phyloP scores from a whole-genome alignment of 2,113 vertebrate species.

The Pygoscelis antarcticus region DNA sequence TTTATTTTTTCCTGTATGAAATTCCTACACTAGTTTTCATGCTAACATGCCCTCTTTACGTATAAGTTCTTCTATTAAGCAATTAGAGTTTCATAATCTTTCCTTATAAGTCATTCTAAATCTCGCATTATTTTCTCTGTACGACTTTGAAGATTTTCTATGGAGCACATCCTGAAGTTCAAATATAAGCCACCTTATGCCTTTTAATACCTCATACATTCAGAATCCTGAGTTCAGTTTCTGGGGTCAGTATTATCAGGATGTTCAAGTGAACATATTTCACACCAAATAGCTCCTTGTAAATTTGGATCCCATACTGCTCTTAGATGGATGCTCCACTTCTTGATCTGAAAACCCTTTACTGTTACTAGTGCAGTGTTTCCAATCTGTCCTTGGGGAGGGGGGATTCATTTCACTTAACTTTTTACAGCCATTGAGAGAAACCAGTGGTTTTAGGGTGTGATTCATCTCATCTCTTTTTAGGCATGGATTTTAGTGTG shows the following conservation, averaged over 20 bases:
- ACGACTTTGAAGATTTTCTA: constrained; percentile 7
- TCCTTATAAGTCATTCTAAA: not conserved
- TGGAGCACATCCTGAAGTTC: not conserved
- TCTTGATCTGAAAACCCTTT: not conserved
- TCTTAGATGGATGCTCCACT: not conserved
- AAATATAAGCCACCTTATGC: not conserved
- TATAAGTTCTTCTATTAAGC: not conserved
- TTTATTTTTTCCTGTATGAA: not conserved
- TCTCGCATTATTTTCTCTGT: not conserved
- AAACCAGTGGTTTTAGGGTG: not conserved
- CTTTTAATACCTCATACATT: not conserved
- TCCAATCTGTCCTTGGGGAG: not conserved
- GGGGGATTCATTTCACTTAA: not conserved
- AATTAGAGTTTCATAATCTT: not conserved
- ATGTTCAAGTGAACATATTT: not conserved
- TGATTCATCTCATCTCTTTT: not conserved
- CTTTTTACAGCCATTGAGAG: not conserved
- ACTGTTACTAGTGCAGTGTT: not conserved
- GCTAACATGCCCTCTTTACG: not conserved
- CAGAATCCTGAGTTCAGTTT: not conserved
- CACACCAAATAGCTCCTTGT: not conserved
- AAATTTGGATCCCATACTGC: not conserved
- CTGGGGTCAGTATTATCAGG: not conserved
- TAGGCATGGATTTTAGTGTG: not conserved
- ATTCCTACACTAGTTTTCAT: not conserved